Percentiles rank a stretch among this genome's conserved stretches.
phyloP scores from a whole-genome alignment of 2,888 invertebrate species.

The Acrocyrtus sp. region DNA sequence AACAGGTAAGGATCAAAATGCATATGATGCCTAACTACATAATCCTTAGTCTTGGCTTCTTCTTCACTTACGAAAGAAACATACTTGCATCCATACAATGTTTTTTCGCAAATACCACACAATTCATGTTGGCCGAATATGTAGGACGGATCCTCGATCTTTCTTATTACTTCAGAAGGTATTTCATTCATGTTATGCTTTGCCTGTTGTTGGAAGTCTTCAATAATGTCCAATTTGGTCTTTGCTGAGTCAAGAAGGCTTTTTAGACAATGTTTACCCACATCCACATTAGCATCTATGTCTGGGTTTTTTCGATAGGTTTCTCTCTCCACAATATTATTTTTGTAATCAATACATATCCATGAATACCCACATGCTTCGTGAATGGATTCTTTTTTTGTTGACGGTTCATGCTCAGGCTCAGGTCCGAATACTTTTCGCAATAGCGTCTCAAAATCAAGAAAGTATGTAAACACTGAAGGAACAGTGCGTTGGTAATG shows the following conservation, averaged over 20 bases:
- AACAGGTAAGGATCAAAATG: conserved; percentile 12
- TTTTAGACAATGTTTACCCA: neutral
- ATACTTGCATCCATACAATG: neutral
- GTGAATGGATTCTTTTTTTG: conserved; percentile 1
- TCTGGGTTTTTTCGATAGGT: neutral
- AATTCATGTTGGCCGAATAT: neutral
- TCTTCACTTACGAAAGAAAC: neutral
- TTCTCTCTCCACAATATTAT: neutral
- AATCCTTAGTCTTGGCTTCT: neutral
- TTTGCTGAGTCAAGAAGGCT: neutral
- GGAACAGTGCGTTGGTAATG: neutral
- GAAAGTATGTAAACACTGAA: neutral
- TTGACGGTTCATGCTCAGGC: neutral
- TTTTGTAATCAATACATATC: conserved; percentile 1
- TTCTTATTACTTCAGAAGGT: neutral
- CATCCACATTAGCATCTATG: neutral
- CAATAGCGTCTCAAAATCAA: conserved; percentile 24
- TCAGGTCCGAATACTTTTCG: neutral
- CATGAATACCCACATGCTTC: conserved; percentile 23
- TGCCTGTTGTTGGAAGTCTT: neutral
- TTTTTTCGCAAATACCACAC: conserved; percentile 28
- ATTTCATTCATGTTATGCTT: neutral
- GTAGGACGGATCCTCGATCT: neutral
- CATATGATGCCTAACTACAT: conserved; percentile 22
- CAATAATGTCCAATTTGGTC: neutral